Base-by-base conservation (phyloP, 1,140 invertebrate species). In the Drosophila simulans region DNA sequence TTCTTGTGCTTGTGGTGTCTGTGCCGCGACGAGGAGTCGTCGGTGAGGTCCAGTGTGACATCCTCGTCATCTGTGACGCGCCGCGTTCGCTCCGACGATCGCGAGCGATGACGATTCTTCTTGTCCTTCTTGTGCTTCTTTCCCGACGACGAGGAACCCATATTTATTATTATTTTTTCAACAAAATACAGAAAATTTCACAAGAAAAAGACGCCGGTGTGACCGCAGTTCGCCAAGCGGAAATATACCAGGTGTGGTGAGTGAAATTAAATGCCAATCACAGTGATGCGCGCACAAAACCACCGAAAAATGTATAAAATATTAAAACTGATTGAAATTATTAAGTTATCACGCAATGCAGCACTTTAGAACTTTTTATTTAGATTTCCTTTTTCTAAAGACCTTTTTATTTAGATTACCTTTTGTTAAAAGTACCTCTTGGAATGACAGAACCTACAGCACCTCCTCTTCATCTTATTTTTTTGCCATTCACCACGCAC, bases 51-150 rank as follows among this genome's bases (percentile, higher is more conserved):
- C 25, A 75, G 51, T 25, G 79, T 88, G n/a, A 55, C 74, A 31
- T 90, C 91, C 0, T 90, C 85, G 2, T 77, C 55, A 11, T 80
- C 80, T 0, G 56, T 40, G 3, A 7, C 34, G 11, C 81, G 65
- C 15, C 35, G 48, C 22, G 59, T 58, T 8, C 84, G 74, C 48
- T 86, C 84, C 3, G 17, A 34, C n/a, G 84, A 90, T 13, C 64
- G 88, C 13, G 86, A 90, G 5, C 81, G 75, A 52, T 91, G 84
- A 22, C 82, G 85, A 42, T 74, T 70, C 58, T 92, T 92, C 5
- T 91, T 92, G 5, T 92, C 92, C 56, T 92, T 92, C 59, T 92
- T 93, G 56, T 93, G 91, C 22, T 93, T 93, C 54, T 92, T 92
- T 22, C 83, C 90, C n/a, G 80, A 82, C 25, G 91, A 88, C 1